phyloP scores from a whole-genome alignment of 1,140 invertebrate species.

The Spodoptera frugiperda region DNA sequence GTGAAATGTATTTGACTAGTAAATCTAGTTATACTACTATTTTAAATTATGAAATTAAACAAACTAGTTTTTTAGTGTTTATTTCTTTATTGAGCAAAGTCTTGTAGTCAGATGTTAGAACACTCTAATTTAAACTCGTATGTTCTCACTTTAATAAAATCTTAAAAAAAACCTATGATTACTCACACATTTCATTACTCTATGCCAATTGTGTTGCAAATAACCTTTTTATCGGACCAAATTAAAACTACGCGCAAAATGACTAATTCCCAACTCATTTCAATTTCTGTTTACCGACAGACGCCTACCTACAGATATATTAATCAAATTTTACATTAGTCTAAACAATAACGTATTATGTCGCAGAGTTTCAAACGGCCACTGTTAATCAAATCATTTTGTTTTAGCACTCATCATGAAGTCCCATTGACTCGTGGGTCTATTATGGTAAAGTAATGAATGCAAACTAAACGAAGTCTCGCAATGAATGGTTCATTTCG shows the following conservation, averaged over 20 bases:
- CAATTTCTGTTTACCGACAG: neutral
- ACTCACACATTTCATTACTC: neutral
- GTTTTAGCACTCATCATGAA: conserved; percentile 2
- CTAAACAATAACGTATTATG: conserved; percentile 36
- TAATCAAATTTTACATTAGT: neutral
- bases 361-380: neutral
- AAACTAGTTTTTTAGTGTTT: no score
- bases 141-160: no score
- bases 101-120: no score
- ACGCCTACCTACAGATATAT: conserved; percentile 11
- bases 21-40: no score
- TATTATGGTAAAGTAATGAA: conserved; percentile 17
- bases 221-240: conserved; percentile 22
- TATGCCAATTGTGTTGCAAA: conserved; percentile 22
- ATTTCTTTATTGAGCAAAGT: no score
- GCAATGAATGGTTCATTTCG: conserved; percentile 8
- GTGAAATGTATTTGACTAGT: no score
- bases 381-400: conserved; percentile 34
- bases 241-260: conserved; percentile 12
- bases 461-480: neutral
- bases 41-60: no score
- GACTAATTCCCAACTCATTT: conserved; percentile 23
- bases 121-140: no score
- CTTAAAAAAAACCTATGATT: neutral
- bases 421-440: conserved; percentile 1